Conservation (phyloP, 2,113 vertebrate species). For the Bolborhynchus lineola region DNA sequence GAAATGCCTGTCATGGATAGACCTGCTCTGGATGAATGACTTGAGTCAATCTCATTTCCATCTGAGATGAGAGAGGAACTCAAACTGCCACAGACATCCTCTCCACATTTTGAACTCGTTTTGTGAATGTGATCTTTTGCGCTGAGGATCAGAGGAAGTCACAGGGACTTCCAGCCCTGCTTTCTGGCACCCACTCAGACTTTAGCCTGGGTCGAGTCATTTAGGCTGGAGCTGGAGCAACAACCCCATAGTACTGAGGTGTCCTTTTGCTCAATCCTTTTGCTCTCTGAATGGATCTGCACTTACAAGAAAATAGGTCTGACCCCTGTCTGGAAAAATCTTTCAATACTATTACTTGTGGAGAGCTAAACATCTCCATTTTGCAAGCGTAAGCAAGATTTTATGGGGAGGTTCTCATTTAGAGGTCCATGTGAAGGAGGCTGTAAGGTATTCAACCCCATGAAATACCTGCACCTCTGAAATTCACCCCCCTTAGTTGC, state of each 20-base stretch:
- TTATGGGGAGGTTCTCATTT: background rate
- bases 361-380: background rate
- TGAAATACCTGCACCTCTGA: background rate
- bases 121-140: background rate
- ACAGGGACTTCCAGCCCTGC: background rate
- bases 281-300: background rate
- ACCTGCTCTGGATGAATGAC: background rate
- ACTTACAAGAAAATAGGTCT: background rate
- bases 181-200: background rate
- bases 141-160: background rate
- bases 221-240: background rate
- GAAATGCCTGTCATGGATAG: fast-evolving
- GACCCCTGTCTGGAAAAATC: constrained; percentile 17
- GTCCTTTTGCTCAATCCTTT: constrained; percentile 9
- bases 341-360: constrained; percentile 28
- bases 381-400: constrained; percentile 18
- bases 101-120: background rate
- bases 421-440: background rate
- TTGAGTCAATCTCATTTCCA: background rate
- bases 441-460: background rate
- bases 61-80: background rate
- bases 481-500: background rate
- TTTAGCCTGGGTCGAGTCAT: background rate
- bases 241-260: background rate
- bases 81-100: background rate